A percentile compares a stretch with the other conserved stretches of the same genome.
Conservation (phyloP, 2,113 vertebrate genomes). For the Ictalurus punctatus region DNA sequence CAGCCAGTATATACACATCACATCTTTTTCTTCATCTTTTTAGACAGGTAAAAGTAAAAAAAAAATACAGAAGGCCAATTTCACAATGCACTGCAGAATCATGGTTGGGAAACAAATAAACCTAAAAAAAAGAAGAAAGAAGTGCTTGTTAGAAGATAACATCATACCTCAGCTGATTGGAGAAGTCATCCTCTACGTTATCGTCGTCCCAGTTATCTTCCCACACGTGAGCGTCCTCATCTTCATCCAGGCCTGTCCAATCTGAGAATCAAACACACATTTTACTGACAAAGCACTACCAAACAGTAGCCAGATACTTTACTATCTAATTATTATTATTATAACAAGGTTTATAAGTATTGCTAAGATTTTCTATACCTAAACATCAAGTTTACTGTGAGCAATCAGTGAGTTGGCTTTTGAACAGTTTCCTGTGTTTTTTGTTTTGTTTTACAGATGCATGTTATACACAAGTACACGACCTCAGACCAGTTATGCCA, state of each 20-base stretch:
- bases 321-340: too few relatives aligned
- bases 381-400: background rate
- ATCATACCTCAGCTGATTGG: conserved; percentile 91
- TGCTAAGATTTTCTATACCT: background rate
- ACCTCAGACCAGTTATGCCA: background rate
- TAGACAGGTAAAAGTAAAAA: background rate
- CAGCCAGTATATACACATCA: background rate
- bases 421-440: background rate
- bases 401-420: background rate
- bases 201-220: conserved; percentile 99
- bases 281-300: too few relatives aligned
- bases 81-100: background rate
- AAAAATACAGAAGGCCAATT: background rate
- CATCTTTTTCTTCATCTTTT: background rate
- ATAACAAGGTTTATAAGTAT: background rate
- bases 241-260: conserved; percentile 96
- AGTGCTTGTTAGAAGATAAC: background rate
- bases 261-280: conserved; percentile 70
- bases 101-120: background rate
- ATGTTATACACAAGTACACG: background rate
- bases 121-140: background rate
- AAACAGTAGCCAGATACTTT: background rate
- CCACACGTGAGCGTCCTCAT: conserved; percentile 98
- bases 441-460: background rate
- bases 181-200: conserved; percentile 98